Evolutionary conservation across 92 coral and sea anemone species (phyloP).

Genomic region (Parazoanthus darwini): DNA sequence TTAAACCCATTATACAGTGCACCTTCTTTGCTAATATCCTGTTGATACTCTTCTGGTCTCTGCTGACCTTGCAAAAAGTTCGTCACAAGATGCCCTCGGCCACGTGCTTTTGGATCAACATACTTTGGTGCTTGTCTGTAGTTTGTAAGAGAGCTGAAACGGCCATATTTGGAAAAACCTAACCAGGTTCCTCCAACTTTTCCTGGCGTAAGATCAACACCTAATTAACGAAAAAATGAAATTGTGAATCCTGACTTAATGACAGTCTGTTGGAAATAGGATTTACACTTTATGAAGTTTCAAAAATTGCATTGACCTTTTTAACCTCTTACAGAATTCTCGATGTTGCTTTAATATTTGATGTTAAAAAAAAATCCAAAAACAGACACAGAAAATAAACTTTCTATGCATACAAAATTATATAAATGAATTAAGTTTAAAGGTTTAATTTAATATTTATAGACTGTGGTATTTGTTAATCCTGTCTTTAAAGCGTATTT

Average conservation of each 20-base stretch:
- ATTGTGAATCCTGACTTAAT: not conserved
- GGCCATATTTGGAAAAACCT: slow-evolving; percentile 80
- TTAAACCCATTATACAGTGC: slow-evolving; percentile 82
- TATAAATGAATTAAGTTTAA: too few relatives aligned
- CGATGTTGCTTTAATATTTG: too few relatives aligned
- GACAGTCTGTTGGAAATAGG: too few relatives aligned
- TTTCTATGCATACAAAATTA: too few relatives aligned
- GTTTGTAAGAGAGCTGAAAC: slow-evolving; percentile 81
- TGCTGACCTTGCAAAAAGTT: slow-evolving; percentile 67
- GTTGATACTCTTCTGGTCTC: slow-evolving; percentile 51
- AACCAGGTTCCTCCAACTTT: slow-evolving; percentile 95
- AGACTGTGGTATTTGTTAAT: too few relatives aligned
- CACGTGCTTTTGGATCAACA: slow-evolving; percentile 48
- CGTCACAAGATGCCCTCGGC: slow-evolving; percentile 81
- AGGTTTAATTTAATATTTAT: too few relatives aligned
- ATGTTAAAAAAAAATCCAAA: too few relatives aligned
- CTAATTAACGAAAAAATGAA: slow-evolving; percentile 43
- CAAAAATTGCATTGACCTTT: too few relatives aligned
- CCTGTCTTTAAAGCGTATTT: too few relatives aligned
- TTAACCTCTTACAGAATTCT: too few relatives aligned
- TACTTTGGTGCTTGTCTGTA: slow-evolving; percentile 77
- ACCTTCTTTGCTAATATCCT: slow-evolving; percentile 51
- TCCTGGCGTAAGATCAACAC: slow-evolving; percentile 83
- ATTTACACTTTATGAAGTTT: too few relatives aligned
- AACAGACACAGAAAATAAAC: too few relatives aligned